Conservation (phyloP, 2,888 invertebrate species). For the Hypercompe scribonia region DNA sequence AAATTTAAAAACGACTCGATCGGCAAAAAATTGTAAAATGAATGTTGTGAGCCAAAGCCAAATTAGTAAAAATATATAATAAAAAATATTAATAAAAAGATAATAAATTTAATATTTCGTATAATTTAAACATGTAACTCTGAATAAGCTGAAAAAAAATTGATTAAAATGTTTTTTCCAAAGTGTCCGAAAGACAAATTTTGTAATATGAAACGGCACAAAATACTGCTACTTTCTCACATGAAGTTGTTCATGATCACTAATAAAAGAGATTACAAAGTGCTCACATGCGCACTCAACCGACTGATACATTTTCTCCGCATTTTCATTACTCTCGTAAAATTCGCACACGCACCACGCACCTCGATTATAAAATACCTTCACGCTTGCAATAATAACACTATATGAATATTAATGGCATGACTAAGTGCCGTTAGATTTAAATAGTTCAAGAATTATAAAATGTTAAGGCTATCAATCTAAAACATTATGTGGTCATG, state of each 20-base stretch:
- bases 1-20: no score
- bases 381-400: slow-evolving; percentile 76
- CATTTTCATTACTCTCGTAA: slow-evolving; percentile 80
- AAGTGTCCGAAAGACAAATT: background rate
- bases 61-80: no score
- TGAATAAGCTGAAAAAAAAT: no score
- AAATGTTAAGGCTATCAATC: slow-evolving; percentile 34
- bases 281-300: slow-evolving; percentile 66
- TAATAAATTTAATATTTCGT: no score
- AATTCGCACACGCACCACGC: slow-evolving; percentile 75
- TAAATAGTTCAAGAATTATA: slow-evolving; percentile 2
- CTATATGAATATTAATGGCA: slow-evolving; percentile 71
- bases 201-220: background rate
- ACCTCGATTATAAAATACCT: slow-evolving; percentile 77
- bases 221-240: background rate
- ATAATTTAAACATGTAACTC: no score
- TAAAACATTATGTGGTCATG: slow-evolving; percentile 25
- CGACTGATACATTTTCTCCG: slow-evolving; percentile 78
- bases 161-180: no score
- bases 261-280: slow-evolving; percentile 13
- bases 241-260: background rate
- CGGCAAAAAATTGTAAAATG: no score
- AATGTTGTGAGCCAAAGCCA: no score
- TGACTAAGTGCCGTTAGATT: slow-evolving; percentile 47
- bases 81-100: no score